phyloP scores from a whole-genome alignment of 2,888 invertebrate species.

The Oxycera nigricornis region DNA sequence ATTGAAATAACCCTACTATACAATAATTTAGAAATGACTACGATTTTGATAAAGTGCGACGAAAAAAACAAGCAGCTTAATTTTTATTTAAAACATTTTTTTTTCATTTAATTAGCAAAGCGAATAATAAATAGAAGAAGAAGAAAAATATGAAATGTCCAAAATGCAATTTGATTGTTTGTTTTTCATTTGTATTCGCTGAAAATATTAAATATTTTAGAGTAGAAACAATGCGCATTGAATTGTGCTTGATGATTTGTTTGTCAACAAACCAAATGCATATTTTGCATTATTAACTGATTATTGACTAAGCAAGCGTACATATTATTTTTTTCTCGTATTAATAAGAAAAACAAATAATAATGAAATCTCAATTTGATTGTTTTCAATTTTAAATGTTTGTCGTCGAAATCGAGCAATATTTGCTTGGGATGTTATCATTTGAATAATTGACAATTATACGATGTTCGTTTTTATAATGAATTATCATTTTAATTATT shows the following conservation, averaged over 20 bases:
- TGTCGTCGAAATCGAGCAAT: conserved; percentile 28
- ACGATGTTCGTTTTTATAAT: background rate
- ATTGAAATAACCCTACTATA: too few relatives aligned
- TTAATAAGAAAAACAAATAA: background rate
- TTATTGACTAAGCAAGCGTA: background rate
- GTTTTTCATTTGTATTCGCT: too few relatives aligned
- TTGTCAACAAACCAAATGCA: background rate
- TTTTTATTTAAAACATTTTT: too few relatives aligned
- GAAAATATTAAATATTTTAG: too few relatives aligned
- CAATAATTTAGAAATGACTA: too few relatives aligned
- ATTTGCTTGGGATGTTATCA: conserved; percentile 30
- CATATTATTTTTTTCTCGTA: conserved; percentile 11
- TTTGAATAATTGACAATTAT: too few relatives aligned
- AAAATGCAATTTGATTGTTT: too few relatives aligned
- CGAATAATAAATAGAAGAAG: too few relatives aligned
- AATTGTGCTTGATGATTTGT: background rate
- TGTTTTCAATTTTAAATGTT: background rate
- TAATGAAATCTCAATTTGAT: conserved; percentile 12
- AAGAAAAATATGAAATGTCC: too few relatives aligned
- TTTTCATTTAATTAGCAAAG: too few relatives aligned
- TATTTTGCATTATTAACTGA: conserved; percentile 7
- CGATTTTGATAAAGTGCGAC: too few relatives aligned
- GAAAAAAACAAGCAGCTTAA: too few relatives aligned
- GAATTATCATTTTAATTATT: conserved; percentile 24
- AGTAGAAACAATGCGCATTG: background rate